Percentiles rank a stretch among this genome's conserved stretches.
Conservation (phyloP, 2,113 vertebrate genomes). For the Saguinus midas region DNA sequence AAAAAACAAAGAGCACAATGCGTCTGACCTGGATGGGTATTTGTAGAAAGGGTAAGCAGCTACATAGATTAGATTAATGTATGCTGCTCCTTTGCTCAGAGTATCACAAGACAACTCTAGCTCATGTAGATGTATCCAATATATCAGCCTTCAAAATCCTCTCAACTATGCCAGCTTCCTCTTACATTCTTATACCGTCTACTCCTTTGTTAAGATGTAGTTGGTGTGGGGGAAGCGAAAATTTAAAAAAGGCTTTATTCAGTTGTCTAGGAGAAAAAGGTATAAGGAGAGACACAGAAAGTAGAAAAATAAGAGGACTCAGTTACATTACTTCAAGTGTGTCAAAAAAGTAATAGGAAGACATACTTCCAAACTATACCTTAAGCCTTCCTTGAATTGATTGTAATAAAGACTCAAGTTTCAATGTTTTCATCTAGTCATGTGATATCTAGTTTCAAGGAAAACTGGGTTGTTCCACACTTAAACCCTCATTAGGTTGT, state of each 20-base stretch:
- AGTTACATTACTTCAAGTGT: background rate
- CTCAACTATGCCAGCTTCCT: slow-evolving; percentile 57
- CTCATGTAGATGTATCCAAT: slow-evolving; percentile 40
- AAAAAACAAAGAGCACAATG: background rate
- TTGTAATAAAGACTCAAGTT: background rate
- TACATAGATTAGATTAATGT: background rate
- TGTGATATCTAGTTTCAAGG: background rate
- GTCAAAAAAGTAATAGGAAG: background rate
- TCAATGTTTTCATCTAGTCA: background rate
- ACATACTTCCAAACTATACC: background rate
- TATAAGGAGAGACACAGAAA: background rate
- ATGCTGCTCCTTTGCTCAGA: background rate
- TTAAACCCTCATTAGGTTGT: background rate
- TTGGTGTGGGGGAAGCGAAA: background rate
- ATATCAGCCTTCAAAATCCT: slow-evolving; percentile 62
- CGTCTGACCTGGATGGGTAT: background rate
- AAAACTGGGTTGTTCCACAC: background rate
- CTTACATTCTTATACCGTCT: slow-evolving; percentile 63
- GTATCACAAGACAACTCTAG: slow-evolving; percentile 67
- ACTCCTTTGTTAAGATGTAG: slow-evolving; percentile 32
- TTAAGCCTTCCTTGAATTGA: background rate
- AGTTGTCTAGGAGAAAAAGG: background rate
- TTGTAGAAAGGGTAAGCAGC: background rate
- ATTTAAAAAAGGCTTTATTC: background rate
- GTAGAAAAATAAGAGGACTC: background rate